Conservation (phyloP, 2,797 vertebrate genomes). For the Tarsius wallacei region DNA sequence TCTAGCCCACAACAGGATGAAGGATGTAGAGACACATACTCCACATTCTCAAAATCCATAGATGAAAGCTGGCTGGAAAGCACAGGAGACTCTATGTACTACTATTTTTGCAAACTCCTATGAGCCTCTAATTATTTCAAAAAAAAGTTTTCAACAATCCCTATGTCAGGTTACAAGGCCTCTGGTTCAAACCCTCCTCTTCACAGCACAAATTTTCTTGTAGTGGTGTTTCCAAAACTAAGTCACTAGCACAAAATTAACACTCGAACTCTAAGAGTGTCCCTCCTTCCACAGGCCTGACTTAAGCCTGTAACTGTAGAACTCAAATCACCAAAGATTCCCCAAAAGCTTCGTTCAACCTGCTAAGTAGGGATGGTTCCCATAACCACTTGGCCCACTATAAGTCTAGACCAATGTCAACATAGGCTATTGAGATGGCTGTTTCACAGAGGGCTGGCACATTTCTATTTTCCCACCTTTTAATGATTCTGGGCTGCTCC, state of each 20-base stretch:
- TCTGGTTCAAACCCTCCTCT: accelerated
- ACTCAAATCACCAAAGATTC: background rate
- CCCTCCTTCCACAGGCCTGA: background rate
- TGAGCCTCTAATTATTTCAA: background rate
- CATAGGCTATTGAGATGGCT: background rate
- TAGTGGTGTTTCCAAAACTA: background rate
- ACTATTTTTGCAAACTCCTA: background rate
- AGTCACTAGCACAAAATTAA: background rate
- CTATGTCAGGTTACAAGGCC: background rate
- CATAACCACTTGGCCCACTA: background rate
- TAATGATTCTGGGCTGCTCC: background rate
- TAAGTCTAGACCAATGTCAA: background rate
- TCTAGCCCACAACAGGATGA: background rate
- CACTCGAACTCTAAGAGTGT: background rate
- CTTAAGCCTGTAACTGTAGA: background rate
- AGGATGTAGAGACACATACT: background rate
- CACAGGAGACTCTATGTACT: background rate
- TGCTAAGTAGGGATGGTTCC: background rate
- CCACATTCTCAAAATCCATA: background rate
- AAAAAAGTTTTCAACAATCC: background rate
- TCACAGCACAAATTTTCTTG: background rate
- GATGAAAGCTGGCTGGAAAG: background rate
- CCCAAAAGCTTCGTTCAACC: background rate
- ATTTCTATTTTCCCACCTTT: background rate
- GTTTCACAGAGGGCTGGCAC: background rate